Conservation (phyloP, 1,140 invertebrate species). For the Heliconius eleuchia region DNA sequence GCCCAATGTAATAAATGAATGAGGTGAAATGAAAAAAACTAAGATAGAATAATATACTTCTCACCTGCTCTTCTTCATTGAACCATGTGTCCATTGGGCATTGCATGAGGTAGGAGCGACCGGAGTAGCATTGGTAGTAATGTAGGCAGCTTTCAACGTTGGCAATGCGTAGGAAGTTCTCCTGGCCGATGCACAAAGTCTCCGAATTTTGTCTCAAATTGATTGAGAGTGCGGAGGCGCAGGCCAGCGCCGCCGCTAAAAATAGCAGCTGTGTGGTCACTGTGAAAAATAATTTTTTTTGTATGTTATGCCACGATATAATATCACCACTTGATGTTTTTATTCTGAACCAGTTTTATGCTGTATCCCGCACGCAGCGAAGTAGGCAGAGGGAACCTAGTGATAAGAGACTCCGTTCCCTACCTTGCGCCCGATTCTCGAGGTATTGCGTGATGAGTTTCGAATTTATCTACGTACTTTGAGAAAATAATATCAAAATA, state of each 20-base stretch:
- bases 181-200: constrained; percentile 70
- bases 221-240: constrained; percentile 69
- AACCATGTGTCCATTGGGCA: constrained; percentile 72
- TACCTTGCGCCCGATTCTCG: too few species aligned
- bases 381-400: too few species aligned
- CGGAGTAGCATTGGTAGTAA: constrained; percentile 74
- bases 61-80: constrained; percentile 71
- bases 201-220: constrained; percentile 75
- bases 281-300: constrained; percentile 26
- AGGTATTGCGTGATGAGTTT: too few species aligned
- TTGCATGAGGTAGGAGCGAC: constrained; percentile 66
- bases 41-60: not conserved
- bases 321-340: too few species aligned
- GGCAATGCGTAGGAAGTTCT: constrained; percentile 73
- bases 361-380: too few species aligned
- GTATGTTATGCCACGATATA: too few species aligned
- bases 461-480: too few species aligned
- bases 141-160: constrained; percentile 57
- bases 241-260: constrained; percentile 52
- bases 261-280: constrained; percentile 52
- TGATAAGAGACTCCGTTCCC: too few species aligned
- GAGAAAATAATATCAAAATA: too few species aligned
- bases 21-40: too few species aligned
- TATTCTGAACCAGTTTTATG: too few species aligned
- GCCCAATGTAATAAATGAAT: too few species aligned